Base-by-base conservation (phyloP, 2,888 invertebrate species). In the Pseudoips prasinana region DNA sequence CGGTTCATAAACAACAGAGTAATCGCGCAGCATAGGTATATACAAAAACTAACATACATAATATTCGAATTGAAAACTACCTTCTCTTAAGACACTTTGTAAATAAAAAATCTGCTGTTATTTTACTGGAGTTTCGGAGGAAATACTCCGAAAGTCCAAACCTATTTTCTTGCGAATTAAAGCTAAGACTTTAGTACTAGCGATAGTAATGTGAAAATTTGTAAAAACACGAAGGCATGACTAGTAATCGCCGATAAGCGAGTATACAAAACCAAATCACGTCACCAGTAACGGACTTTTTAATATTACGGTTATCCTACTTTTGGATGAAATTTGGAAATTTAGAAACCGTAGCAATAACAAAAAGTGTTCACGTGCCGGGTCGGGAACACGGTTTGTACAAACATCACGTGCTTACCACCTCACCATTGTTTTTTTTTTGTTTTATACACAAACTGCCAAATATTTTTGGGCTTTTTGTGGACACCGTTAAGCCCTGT, bases 291-390 rank as follows among this genome's bases (percentile, higher is more conserved):
- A 69, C 66, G 61, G 61, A 57, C 38, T 53, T 57, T 53, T 50
- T 46, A 38, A 61, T 57, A 58, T 55, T 60, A 58, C 58, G 59
- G 64, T 67, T 67, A 59, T 55, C 60, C 40, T 29, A 38, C 29
- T 60, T 66, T 63, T 61, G 45, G 53, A 54, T 55, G 58, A 61
- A 66, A 72, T 68, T 67, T 64, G 55, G 54, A 64, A 64, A 64
- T 64, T 60, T 63, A 48, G 62, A 65, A 67, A 71, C 63, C 63
- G 65, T 67, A 64, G 60, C 48, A 52, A 41, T 53, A 55, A 59
- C 61, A 68, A 73, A 73, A 75, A 73, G 55, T 46, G 33, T 49
- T 54, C 66, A 38, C 80, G 80, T 80, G 79, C 76, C 72, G 61
- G 80, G 78, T 79, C 73, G 59, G 28, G 35, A 27, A 19, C 41